Conservation (phyloP, 2,113 vertebrate genomes). For the Lathamus discolor region DNA sequence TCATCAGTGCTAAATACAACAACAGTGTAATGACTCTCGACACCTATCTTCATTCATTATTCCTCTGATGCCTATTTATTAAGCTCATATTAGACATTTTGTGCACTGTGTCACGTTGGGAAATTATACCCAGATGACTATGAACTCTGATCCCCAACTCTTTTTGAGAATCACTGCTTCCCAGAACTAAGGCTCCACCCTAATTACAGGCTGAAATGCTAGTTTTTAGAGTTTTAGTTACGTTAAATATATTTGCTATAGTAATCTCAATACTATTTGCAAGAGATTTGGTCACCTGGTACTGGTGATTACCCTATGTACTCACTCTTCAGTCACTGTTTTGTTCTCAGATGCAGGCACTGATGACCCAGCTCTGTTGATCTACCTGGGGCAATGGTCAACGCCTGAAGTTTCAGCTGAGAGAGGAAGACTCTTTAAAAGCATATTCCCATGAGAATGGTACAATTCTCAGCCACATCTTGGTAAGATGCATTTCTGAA, state of each 20-base stretch:
- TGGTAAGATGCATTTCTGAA: not conserved
- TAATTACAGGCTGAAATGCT: not conserved
- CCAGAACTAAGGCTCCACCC: not conserved
- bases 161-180: conserved; percentile 8
- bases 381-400: not conserved
- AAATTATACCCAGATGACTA: conserved; percentile 37
- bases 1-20: conserved; percentile 68
- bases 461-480: not conserved
- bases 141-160: conserved; percentile 13
- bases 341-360: not conserved
- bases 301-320: not conserved
- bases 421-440: not conserved
- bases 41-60: conserved; percentile 68
- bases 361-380: not conserved
- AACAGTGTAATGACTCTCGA: conserved; percentile 52
- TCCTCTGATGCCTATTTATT: conserved; percentile 63
- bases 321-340: not conserved
- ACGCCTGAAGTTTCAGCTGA: not conserved
- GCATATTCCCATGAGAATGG: not conserved
- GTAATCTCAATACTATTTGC: not conserved
- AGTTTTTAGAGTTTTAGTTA: not conserved
- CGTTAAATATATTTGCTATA: not conserved
- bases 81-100: conserved; percentile 41
- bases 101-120: conserved; percentile 14
- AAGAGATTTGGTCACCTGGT: not conserved